Percentiles rank a stretch among this genome's conserved stretches.
Evolutionary conservation across 2,888 invertebrate genomes (phyloP).

Genomic region (Tolmerus cingulatus): DNA sequence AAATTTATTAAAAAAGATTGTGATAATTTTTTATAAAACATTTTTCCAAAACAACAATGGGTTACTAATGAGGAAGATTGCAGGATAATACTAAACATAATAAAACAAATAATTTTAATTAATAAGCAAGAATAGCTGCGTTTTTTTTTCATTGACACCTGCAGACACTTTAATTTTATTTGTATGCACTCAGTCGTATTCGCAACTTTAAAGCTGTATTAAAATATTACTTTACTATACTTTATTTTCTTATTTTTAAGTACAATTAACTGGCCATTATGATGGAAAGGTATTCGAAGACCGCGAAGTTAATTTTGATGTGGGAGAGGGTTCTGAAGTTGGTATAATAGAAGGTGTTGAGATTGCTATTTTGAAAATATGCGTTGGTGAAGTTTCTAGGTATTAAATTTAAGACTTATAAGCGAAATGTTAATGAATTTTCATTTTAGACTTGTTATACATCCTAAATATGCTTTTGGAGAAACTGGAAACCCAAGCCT

Average conservation of each 20-base stretch:
- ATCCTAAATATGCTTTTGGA: neutral
- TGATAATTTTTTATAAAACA: no score
- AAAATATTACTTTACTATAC: neutral
- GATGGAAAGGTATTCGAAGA: conserved; percentile 68
- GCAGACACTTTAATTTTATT: no score
- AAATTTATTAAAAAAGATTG: no score
- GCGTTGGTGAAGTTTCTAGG: conserved; percentile 69
- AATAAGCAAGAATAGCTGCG: no score
- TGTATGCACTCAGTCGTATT: no score
- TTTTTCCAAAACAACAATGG: no score
- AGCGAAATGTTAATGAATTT: neutral
- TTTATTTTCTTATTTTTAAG: neutral
- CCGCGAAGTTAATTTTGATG: conserved; percentile 78
- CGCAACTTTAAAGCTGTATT: neutral
- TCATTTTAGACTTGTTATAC: neutral
- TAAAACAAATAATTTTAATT: no score
- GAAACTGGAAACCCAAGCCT: neutral
- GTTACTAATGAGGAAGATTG: no score
- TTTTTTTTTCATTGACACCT: no score
- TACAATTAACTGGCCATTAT: neutral
- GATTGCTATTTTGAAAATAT: conserved; percentile 81
- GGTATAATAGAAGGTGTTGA: conserved; percentile 85
- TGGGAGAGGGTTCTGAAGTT: conserved; percentile 85
- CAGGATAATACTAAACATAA: no score
- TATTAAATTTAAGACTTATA: neutral